These are phyloP conservation scores for Listronotus bonariensis DNA, from an alignment of 1,140 invertebrate species.

Conservation along the genomic window DNA sequence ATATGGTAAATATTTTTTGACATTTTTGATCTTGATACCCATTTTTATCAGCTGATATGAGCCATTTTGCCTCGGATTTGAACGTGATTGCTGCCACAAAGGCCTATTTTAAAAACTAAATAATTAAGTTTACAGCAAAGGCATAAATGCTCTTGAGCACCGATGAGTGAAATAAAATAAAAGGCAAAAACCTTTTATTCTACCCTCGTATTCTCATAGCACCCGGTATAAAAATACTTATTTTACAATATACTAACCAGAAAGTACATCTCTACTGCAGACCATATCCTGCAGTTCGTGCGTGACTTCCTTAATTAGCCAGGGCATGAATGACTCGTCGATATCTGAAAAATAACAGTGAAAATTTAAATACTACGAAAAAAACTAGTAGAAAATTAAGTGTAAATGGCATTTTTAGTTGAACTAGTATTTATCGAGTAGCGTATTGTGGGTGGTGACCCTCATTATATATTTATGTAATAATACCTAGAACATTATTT, in stretches of 20 bases:
- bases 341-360: slow-evolving; percentile 61
- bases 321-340: slow-evolving; percentile 84
- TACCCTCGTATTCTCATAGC: not conserved
- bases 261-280: slow-evolving; percentile 76
- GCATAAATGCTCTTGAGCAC: too few species aligned
- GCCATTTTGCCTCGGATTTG: too few species aligned
- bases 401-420: not conserved
- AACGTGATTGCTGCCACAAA: too few species aligned
- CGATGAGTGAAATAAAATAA: not conserved
- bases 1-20: too few species aligned
- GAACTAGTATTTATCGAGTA: not conserved
- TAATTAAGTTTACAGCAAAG: too few species aligned
- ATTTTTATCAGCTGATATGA: too few species aligned
- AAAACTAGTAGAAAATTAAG: slow-evolving; percentile 7
- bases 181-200: not conserved
- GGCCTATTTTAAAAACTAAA: too few species aligned
- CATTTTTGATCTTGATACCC: too few species aligned
- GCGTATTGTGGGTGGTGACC: too few species aligned
- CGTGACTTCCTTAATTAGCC: slow-evolving; percentile 82
- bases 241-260: too few species aligned
- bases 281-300: slow-evolving; percentile 78
- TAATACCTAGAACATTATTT: too few species aligned
- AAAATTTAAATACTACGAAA: not conserved
- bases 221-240: not conserved
- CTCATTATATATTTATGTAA: too few species aligned